Base-by-base conservation (phyloP, 1,140 invertebrate species). In the Periplaneta americana region DNA sequence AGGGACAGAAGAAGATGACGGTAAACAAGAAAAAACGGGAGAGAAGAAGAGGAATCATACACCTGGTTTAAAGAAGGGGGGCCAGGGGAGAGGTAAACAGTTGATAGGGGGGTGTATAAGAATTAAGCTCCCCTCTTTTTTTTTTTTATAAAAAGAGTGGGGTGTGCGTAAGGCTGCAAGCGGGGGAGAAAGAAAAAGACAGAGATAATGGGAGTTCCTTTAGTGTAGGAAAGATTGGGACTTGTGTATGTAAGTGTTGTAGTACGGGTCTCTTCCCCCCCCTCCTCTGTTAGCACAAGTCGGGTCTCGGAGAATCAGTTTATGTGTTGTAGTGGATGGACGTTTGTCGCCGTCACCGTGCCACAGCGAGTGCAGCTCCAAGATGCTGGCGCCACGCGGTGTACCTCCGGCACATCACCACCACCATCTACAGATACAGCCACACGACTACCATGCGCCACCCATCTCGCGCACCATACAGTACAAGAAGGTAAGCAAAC, bases 401-500 rank as follows among this genome's bases (percentile, higher is more conserved):
- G 9, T 66, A 0, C 22, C 22, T n/a, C 4, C n/a, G n/a, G 48
- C 48, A 15, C 39, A 48, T 48, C 39, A 48, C 15, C 34, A 78
- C 18, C 33, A 92, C 84, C 75, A 74, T 13, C 81, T 79, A 22
- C 36, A 48, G 2, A 28, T 81, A 28, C 79, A 74, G 13, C 22
- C 57, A 48, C 78, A 81, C 79, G 48, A 81, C 34, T 33, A 77
- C 18, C 57, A 82, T 17, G 75, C 34, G 22, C 37, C 39, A 48
- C 87, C 88, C 6, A 86, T 89, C 82, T 88, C 88, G 75, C 83
- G 87, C 79, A 89, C 88, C 75, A 86, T 87, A 83, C 88, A 88
- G 83, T 89, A 89, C 84, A 84, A 87, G 82, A 89, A 88, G 87
- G 88, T 87, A 85, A 85, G 81, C 80, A 77, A 2, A 9, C 13